These are phyloP conservation scores for Caenorhabditis angaria DNA, from an alignment of 2,888 invertebrate species.

Conservation along the genomic window DNA sequence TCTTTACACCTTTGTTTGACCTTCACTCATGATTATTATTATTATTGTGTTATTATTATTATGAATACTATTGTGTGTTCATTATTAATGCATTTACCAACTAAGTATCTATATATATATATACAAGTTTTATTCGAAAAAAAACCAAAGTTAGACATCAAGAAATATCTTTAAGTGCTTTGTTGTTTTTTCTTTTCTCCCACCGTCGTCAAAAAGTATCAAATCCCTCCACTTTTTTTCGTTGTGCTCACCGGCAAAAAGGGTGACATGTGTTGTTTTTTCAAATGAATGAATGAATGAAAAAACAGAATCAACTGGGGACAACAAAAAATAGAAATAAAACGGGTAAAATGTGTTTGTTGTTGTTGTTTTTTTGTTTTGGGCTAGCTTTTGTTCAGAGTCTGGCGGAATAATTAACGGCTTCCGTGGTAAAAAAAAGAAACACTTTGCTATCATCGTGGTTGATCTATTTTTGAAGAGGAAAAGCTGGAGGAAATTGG, in stretches of 20 bases:
- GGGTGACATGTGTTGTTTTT: constrained; percentile 3
- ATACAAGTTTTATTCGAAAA: neutral
- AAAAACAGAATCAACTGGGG: neutral
- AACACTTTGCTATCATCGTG: too few relatives aligned
- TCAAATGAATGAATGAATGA: neutral
- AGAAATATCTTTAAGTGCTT: too few relatives aligned
- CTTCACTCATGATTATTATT: constrained; percentile 2
- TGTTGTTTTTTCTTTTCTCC: neutral
- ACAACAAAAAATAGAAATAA: neutral
- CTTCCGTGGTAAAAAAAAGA: too few relatives aligned
- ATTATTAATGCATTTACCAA: neutral
- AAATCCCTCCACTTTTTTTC: too few relatives aligned
- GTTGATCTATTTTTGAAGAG: too few relatives aligned
- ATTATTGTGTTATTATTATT: constrained; percentile 1
- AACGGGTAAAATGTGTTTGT: constrained; percentile 2
- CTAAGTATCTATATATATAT: neutral
- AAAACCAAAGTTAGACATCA: neutral
- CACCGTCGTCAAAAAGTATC: neutral
- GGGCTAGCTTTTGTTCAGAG: too few relatives aligned
- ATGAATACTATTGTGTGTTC: neutral
- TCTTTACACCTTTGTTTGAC: neutral
- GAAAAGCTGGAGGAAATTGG: too few relatives aligned
- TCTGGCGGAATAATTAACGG: too few relatives aligned
- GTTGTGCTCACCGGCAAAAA: neutral
- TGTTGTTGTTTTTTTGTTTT: neutral